Evolutionary conservation across 2,113 vertebrate species (phyloP), one percentile per base, ranked within the genome.

Genomic region (Phalacrocorax carbo): DNA sequence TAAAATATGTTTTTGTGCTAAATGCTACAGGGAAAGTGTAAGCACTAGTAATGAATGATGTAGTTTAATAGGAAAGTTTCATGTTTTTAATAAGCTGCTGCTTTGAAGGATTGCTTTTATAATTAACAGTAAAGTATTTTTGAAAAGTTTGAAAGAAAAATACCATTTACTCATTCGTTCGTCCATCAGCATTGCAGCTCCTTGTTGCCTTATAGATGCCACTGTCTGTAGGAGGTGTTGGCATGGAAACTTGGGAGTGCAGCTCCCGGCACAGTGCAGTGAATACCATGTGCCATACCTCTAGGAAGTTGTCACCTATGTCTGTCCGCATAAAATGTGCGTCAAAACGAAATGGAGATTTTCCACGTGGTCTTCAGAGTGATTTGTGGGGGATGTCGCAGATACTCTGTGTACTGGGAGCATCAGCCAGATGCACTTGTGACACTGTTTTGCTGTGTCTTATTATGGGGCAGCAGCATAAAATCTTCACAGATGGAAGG

Each of bases 141-240:
- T 1, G 0, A 6, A 17, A 25, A 78, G 27, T 58, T 66, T 22
- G 38, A n/a, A 27, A 7, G 49, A 7, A 42, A 30, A 51, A 19
- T 0, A 2, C 44, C 12, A 1, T 7, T 25, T 18, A 2, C 17
- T 17, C 18, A 3, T 7, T 25, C 12, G 4, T 8, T 40, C 3
- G 3, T 36, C 77, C 69, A 1, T 18, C 52, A 21, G 46, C 40
- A 2, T 5, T 14, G 71, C 42, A 44, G 78, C 64, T 73, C 16
- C 38, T 10, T 10, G 0, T 13, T 18, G 5, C 38, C 11, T 0
- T 11, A 4, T 29, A 36, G 91, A 14, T 73, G 52, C 32, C 46
- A 2, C 17, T 22, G 17, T 42, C 30, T 58, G 11, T 13, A 10
- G 32, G 44, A 44, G 58, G 22, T 40, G 46, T 46, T 49, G 87